Conservation (phyloP, 2,113 vertebrate genomes). For the Dryoscopus gambensis region DNA sequence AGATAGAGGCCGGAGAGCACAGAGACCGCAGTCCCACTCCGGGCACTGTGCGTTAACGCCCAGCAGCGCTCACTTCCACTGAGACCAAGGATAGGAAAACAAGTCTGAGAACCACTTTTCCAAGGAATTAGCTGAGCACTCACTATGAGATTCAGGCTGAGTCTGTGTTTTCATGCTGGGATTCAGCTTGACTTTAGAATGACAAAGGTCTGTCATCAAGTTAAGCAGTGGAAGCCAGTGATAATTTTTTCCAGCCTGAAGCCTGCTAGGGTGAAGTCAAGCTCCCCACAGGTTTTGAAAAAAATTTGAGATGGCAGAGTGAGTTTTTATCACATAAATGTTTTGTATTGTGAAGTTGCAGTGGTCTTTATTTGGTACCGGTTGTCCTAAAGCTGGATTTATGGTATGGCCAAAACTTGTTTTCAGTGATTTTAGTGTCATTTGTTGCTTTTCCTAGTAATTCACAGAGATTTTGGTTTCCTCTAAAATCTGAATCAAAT, state of each 20-base stretch:
- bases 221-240: not conserved
- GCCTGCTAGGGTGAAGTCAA: not conserved
- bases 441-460: not conserved
- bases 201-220: not conserved
- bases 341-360: not conserved
- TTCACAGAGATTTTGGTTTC: not conserved
- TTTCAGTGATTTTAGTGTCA: not conserved
- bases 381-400: not conserved
- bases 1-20: not conserved
- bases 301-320: not conserved
- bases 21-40: rapidly evolving
- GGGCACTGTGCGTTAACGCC: rapidly evolving
- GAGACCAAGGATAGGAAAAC: not conserved
- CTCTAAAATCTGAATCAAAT: not conserved
- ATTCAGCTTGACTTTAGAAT: not conserved
- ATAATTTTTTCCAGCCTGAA: not conserved
- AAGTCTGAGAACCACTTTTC: not conserved
- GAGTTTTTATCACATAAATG: not conserved
- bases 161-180: not conserved
- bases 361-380: not conserved
- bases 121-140: not conserved
- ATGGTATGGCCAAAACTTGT: not conserved
- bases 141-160: not conserved
- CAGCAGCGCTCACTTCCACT: not conserved
- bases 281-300: not conserved